A percentile compares a stretch with the other conserved stretches of the same genome.
Conservation (phyloP, 2,797 vertebrate species). For the Anguilla anguilla region DNA sequence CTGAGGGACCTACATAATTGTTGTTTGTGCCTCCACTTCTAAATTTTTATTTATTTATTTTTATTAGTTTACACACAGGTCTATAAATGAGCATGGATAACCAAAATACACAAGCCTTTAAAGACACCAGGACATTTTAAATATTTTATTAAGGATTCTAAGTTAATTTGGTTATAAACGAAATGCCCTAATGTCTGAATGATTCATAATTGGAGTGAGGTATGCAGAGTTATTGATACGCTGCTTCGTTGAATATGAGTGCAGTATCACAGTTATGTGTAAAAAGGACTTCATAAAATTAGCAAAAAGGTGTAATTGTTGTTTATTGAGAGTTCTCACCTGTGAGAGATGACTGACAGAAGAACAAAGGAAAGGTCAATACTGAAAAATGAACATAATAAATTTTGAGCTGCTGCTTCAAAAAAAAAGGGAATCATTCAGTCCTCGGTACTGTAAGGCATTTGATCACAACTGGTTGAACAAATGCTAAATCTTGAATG, state of each 20-base stretch:
- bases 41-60: constrained; percentile 51
- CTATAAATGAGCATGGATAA: constrained; percentile 50
- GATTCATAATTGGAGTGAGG: not conserved
- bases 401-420: not conserved
- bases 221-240: not conserved
- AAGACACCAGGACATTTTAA: constrained; percentile 41
- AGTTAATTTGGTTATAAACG: not conserved
- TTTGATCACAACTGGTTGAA: not conserved
- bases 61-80: constrained; percentile 52
- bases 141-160: not conserved
- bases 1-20: constrained; percentile 51
- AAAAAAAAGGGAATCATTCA: not conserved
- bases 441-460: too few species aligned
- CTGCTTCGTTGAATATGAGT: not conserved
- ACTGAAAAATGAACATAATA: not conserved
- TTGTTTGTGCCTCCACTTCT: constrained; percentile 45
- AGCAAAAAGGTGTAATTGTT: not conserved
- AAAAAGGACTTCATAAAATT: not conserved
- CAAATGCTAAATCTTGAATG: not conserved
- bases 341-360: not conserved
- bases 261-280: not conserved
- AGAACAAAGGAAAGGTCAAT: not conserved
- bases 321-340: not conserved
- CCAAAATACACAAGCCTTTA: constrained; percentile 44
- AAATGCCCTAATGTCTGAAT: not conserved